Conservation (phyloP, 2,113 vertebrate genomes). For the Perccottus glenii region DNA sequence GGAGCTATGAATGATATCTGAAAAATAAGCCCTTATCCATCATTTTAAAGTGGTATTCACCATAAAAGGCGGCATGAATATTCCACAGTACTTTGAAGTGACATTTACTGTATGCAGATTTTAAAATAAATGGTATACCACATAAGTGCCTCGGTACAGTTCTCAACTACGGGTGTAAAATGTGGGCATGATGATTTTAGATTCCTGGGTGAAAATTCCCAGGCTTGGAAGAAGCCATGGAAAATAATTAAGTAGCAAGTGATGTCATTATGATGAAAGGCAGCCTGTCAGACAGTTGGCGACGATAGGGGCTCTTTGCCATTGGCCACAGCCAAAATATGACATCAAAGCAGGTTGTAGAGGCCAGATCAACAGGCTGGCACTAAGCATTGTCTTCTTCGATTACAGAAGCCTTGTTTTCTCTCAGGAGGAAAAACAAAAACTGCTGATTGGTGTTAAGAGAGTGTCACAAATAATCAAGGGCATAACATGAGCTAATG, state of each 20-base stretch:
- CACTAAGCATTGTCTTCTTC: conserved; percentile 70
- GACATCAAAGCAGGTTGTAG: conserved; percentile 75
- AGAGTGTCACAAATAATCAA: conserved; percentile 65
- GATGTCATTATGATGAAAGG: conserved; percentile 78
- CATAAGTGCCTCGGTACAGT: conserved; percentile 42
- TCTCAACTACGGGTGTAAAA: conserved; percentile 53
- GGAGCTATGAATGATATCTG: neutral
- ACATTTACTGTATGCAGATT: conserved; percentile 17
- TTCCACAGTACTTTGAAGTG: conserved; percentile 6
- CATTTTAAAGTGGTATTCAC: conserved; percentile 15
- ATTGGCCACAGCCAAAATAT: conserved; percentile 60
- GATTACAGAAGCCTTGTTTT: conserved; percentile 70
- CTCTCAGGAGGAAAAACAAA: conserved; percentile 59
- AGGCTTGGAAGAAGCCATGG: conserved; percentile 70
- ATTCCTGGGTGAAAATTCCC: conserved; percentile 67
- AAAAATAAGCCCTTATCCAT: conserved; percentile 1
- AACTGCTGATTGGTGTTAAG: conserved; percentile 61
- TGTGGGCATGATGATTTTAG: conserved; percentile 62
- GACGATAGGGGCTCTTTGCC: conserved; percentile 63
- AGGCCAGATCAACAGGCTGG: conserved; percentile 65
- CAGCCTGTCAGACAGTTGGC: conserved; percentile 75
- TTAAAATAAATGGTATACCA: conserved; percentile 33
- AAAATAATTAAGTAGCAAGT: conserved; percentile 79
- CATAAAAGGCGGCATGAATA: conserved; percentile 10
- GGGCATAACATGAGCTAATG: conserved; percentile 36